Evolutionary conservation across 1,140 invertebrate genomes (phyloP).

Genomic region (Stegodyphus dumicola): DNA sequence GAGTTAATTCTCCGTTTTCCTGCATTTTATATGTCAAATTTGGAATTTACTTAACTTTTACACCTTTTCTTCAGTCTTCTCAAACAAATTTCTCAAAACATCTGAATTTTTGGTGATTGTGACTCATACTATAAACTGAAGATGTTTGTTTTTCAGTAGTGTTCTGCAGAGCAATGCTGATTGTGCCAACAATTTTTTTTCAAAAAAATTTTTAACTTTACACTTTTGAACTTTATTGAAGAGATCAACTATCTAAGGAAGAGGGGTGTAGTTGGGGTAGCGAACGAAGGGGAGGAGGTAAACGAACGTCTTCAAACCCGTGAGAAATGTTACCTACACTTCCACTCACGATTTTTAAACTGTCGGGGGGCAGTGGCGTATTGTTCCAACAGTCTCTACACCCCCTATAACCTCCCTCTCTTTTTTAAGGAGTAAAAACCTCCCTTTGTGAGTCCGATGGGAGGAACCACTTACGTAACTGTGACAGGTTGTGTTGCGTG

Average conservation of each 20-base stretch:
- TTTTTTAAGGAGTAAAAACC: not conserved
- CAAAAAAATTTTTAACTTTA: not conserved
- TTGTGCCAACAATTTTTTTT: not conserved
- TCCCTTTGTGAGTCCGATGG: slow-evolving; percentile 15
- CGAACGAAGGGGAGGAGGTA: not conserved
- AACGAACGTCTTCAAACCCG: slow-evolving; percentile 32
- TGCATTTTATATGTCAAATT: too few relatives aligned
- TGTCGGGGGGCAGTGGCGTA: not conserved
- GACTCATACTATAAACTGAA: too few relatives aligned
- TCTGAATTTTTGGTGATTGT: too few relatives aligned
- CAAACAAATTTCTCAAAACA: too few relatives aligned
- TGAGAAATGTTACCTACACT: slow-evolving; percentile 60
- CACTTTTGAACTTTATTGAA: slow-evolving; percentile 11
- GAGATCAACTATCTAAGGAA: not conserved
- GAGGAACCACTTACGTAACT: slow-evolving; percentile 50
- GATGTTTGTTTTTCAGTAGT: too few relatives aligned
- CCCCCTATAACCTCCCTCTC: slow-evolving; percentile 55
- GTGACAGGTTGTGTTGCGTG: slow-evolving; percentile 47
- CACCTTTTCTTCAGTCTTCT: too few relatives aligned
- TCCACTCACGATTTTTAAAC: slow-evolving; percentile 60
- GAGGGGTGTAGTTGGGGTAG: not conserved
- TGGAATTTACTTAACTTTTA: too few relatives aligned
- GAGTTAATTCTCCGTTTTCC: too few relatives aligned
- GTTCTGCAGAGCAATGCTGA: too few relatives aligned
- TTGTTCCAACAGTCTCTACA: slow-evolving; percentile 42